Evolutionary conservation across 2,113 vertebrate species (phyloP), one percentile per base, ranked within the genome.

Genomic region (Tylochromis polylepis): DNA sequence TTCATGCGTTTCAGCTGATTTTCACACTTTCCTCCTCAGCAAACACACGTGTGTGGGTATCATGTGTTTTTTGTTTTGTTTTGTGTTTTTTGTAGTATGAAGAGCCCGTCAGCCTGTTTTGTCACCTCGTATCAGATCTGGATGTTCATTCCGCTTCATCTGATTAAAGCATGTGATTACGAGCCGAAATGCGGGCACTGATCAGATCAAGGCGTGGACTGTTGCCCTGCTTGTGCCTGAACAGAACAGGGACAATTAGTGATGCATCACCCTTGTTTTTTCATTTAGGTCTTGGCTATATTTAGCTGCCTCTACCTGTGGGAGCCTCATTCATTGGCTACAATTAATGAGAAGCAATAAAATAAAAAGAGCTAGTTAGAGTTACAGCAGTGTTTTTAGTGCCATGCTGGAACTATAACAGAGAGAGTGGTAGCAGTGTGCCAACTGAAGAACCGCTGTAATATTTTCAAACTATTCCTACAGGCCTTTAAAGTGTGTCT

Each of bases 111-210:
- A 55, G 78, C 34, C 24, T 62, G 72, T 86, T 89, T 89, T 67
- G 38, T 85, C 72, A 43, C 85, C 41, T 89, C 67, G 18, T 5
- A 87, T 93, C 85, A 86, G 38, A 92, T 87, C 84, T 82, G 49
- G 12, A 36, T 77, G 79, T 16, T 85, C 56, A 57, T 82, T 88
- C 49, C 9, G 34, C 55, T 60, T 81, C 29, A 58, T 83, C 78
- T 60, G 83, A 82, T 89, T 51, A 31, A 46, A 87, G 60, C 60
- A 81, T 70, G 84, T 86, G 87, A 83, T 88, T 60, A 78, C 57
- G 22, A 27, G 31, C 24, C 27, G 58, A 85, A 72, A 46, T 56
- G 72, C 43, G 51, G 65, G 3, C 49, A 56, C 55, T 84, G 84
- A 82, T 38, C 9, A 14, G 81, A 78, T 65, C 14, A 14, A 82